Evolutionary conservation across 2,113 vertebrate species (phyloP), one percentile per base, ranked within the genome.

Genomic region (Phylloscopus trochiloides): DNA sequence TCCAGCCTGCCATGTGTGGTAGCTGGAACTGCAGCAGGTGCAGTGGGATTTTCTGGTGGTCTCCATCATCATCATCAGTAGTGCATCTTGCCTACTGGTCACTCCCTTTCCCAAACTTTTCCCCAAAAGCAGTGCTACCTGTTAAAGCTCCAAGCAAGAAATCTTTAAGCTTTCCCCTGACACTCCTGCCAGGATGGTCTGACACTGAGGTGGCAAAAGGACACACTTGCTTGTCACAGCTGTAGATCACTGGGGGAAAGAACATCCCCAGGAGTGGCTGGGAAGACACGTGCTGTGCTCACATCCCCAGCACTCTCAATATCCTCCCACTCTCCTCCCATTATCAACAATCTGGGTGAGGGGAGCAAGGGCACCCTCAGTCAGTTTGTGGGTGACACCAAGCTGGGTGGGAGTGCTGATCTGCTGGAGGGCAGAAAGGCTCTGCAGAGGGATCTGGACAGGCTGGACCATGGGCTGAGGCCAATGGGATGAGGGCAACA

Each of bases 1-100:
- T 45, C 34, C 51, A 55, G 18, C 17, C 50, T 50, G 48, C 54
- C 7, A 0, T 0, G 5, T 2, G 2, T 8, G 24, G 32, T 3
- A 14, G 15, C 34, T 58, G 82, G 26, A 25, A 32, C 2, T 25
- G 72, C 24, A 51, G 26, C 14, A 8, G 36, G 52, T 9, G 8
- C 22, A 3, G 21, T 9, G 45, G 78, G 40, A 26, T 47, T 52
- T 66, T 38, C 68, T 34, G 42, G 15, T 28, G n/a, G 7, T 31
- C 17, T 52, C 54, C 38, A 25, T 40, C 36, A 24, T 7, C 22
- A 29, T 4, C 55, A 17, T 14, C 61, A 58, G 11, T 25, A 26
- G 14, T 11, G 19, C n/a, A 19, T 62, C 74, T 72, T 19, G 2
- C 36, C 26, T 14, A 17, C 9, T 2, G 13, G 17, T 1, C 17